Percentiles rank a stretch among this genome's conserved stretches.
Evolutionary conservation across 2,113 vertebrate species (phyloP).

Genomic region (Scalopus aquaticus): DNA sequence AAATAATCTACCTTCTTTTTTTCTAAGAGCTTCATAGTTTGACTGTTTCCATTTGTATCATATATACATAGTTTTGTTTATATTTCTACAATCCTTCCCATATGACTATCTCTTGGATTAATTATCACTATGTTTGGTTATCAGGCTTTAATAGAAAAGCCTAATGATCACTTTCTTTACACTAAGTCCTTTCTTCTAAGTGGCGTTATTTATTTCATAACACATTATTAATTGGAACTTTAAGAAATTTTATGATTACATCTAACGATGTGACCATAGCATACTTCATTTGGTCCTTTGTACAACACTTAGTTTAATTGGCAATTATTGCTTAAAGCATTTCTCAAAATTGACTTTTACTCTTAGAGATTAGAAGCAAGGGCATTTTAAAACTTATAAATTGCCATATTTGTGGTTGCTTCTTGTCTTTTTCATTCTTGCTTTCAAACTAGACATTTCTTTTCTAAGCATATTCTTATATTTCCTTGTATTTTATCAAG

Average conservation of each 20-base stretch:
- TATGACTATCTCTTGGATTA: neutral
- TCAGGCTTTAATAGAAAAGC: neutral
- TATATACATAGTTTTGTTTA: neutral
- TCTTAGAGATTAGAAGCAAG: neutral
- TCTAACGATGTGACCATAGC: neutral
- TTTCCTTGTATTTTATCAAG: neutral
- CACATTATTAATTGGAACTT: neutral
- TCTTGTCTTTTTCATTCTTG: neutral
- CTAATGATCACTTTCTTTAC: neutral
- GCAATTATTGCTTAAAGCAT: neutral
- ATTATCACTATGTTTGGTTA: neutral
- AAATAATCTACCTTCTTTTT: neutral
- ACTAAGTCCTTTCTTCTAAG: neutral
- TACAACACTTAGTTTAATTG: neutral
- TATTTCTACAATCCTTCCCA: neutral
- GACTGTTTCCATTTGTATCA: rapidly evolving
- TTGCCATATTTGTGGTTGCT: neutral
- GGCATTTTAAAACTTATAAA: neutral
- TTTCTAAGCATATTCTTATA: neutral
- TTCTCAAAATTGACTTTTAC: neutral
- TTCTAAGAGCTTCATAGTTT: neutral
- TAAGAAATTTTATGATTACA: neutral
- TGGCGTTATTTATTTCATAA: neutral
- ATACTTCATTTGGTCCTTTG: neutral
- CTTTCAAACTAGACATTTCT: neutral